Conservation (phyloP, 1,140 invertebrate genomes). For the Penaeus indicus region DNA sequence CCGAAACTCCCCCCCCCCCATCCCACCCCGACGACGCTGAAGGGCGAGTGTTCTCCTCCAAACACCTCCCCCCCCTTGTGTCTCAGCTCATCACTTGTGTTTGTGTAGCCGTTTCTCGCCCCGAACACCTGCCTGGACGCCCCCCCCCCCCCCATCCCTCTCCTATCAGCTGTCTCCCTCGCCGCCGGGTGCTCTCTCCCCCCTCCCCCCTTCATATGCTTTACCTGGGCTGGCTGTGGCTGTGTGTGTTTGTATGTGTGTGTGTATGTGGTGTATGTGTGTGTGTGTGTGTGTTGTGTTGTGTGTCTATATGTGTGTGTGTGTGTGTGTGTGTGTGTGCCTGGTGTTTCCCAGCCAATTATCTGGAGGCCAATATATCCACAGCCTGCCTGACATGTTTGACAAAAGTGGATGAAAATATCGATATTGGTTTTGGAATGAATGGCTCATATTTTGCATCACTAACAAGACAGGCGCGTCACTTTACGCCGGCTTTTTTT, state of each 20-base stretch:
- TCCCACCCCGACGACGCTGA: no score
- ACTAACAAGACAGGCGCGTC: not conserved
- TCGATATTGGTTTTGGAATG: slow-evolving; percentile 5
- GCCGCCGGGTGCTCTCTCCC: no score
- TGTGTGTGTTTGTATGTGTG: not conserved
- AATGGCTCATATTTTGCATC: slow-evolving; percentile 31
- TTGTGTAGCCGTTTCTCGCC: no score
- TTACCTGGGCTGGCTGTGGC: not conserved
- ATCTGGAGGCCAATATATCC: not conserved
- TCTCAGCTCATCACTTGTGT: no score
- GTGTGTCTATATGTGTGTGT: not conserved
- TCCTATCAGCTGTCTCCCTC: no score
- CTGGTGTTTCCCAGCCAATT: slow-evolving; percentile 37
- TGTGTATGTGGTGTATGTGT: not conserved
- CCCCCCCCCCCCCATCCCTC: no score
- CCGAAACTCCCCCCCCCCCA: no score
- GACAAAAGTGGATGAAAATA: slow-evolving; percentile 41
- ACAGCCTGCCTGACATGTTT: slow-evolving; percentile 15
- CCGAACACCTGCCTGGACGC: no score
- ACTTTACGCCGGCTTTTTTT: not conserved
- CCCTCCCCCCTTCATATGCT: no score
- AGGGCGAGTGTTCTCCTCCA: no score
- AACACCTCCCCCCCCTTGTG: no score
- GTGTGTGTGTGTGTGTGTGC: slow-evolving; percentile 1
- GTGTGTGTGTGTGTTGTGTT: not conserved